These are phyloP conservation scores for Datnioides undecimradiatus DNA, from an alignment of 2,113 vertebrate species.

Conservation along the genomic window DNA sequence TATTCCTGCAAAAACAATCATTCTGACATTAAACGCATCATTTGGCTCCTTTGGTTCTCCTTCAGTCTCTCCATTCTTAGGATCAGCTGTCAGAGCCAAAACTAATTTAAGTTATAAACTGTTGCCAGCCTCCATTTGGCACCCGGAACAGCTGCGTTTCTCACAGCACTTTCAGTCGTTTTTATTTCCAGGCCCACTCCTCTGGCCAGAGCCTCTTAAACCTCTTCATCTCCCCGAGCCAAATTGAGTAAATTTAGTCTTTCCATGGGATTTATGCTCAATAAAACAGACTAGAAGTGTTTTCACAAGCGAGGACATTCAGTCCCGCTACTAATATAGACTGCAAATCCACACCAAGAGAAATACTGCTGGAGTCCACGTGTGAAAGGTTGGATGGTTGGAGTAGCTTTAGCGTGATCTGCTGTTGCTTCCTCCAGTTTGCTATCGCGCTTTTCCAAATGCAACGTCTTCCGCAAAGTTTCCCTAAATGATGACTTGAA, in stretches of 20 bases:
- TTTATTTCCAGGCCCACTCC: constrained; percentile 48
- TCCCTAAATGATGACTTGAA: neutral
- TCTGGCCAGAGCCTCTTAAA: constrained; percentile 31
- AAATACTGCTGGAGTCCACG: neutral
- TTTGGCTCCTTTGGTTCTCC: constrained; percentile 38
- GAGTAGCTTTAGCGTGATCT: neutral
- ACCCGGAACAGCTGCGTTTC: constrained; percentile 58
- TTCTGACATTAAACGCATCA: constrained; percentile 14
- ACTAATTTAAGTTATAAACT: constrained; percentile 68
- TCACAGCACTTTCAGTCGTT: constrained; percentile 42
- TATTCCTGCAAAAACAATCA: neutral
- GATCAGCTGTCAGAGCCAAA: constrained; percentile 65
- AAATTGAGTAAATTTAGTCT: constrained; percentile 40
- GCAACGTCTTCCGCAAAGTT: neutral
- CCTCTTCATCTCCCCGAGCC: constrained; percentile 15
- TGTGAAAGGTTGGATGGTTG: neutral
- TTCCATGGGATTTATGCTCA: constrained; percentile 33
- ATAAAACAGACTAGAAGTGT: constrained; percentile 10
- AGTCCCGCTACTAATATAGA: neutral
- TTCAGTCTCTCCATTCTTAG: constrained; percentile 52
- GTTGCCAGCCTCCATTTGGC: constrained; percentile 69
- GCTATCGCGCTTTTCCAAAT: neutral
- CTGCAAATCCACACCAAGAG: neutral
- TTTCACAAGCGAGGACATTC: constrained; percentile 26
- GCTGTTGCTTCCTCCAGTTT: neutral